Conservation (phyloP, 2,113 vertebrate genomes). For the Tor tambroides region DNA sequence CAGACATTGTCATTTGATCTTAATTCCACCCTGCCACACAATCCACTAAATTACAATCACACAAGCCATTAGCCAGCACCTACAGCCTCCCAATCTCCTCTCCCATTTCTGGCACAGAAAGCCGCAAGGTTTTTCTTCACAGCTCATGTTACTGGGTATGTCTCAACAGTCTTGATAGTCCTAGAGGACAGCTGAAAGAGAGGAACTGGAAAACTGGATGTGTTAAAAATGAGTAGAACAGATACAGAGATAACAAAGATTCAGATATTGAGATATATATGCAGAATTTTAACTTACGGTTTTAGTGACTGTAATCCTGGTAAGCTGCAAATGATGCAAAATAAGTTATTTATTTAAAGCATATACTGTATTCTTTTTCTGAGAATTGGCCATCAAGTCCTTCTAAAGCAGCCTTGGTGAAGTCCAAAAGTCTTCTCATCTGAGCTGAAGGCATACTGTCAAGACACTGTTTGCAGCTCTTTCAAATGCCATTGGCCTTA, state of each 20-base stretch:
- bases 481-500: conserved; percentile 16
- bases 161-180: not conserved
- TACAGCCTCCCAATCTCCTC: conserved; percentile 34
- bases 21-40: conserved; percentile 26
- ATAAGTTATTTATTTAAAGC: not conserved
- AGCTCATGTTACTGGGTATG: conserved; percentile 31
- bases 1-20: conserved; percentile 35
- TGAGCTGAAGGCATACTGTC: not conserved
- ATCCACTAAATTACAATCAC: conserved; percentile 27
- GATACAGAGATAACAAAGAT: not conserved
- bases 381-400: not conserved
- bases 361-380: not conserved
- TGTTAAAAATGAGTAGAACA: not conserved
- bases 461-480: not conserved
- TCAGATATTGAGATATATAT: not conserved
- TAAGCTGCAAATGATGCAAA: not conserved
- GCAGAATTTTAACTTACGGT: not conserved
- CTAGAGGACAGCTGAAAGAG: not conserved
- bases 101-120: conserved; percentile 25
- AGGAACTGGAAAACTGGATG: not conserved
- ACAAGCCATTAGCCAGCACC: conserved; percentile 32
- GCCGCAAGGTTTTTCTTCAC: conserved; percentile 1
- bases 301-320: not conserved
- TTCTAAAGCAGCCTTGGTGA: not conserved
- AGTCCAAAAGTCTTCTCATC: not conserved